Conservation (phyloP, 2,888 invertebrate genomes). For the Cylloceria caligata region DNA sequence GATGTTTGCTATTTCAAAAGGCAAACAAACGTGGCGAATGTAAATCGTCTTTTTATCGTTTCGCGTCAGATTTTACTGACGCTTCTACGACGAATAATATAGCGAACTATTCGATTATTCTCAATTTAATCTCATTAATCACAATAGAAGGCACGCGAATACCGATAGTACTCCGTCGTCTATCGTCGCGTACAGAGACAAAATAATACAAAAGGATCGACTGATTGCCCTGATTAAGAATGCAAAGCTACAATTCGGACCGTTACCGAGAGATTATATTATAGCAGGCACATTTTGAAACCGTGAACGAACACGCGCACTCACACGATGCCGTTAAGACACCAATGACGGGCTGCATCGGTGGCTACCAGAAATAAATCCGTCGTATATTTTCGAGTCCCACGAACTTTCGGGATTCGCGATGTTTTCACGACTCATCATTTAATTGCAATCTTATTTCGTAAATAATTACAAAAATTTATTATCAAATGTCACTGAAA, state of each 20-base stretch:
- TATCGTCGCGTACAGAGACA: constrained; percentile 12
- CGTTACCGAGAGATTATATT: constrained; percentile 28
- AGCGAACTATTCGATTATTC: constrained; percentile 13
- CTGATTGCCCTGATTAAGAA: constrained; percentile 43
- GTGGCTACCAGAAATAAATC: constrained; percentile 55
- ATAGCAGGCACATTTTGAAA: constrained; percentile 39
- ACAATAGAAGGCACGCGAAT: constrained; percentile 12
- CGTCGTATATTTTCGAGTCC: constrained; percentile 54
- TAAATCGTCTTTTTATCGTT: constrained; percentile 12
- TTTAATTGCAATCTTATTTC: constrained; percentile 1
- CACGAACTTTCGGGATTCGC: constrained; percentile 38
- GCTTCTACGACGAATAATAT: background rate
- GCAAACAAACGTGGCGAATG: constrained; percentile 8
- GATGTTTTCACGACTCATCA: background rate
- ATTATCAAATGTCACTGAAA: background rate
- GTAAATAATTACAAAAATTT: background rate
- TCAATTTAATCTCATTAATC: constrained; percentile 34
- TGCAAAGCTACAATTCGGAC: constrained; percentile 29
- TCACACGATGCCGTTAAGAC: constrained; percentile 54
- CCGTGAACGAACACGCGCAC: constrained; percentile 13
- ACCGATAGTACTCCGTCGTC: constrained; percentile 13
- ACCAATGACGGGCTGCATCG: constrained; percentile 53
- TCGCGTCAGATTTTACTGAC: background rate
- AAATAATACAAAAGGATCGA: constrained; percentile 53
- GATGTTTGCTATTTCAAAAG: background rate